Evolutionary conservation across 2,888 invertebrate species (phyloP).

Genomic region (Drosophila longiperda): DNA sequence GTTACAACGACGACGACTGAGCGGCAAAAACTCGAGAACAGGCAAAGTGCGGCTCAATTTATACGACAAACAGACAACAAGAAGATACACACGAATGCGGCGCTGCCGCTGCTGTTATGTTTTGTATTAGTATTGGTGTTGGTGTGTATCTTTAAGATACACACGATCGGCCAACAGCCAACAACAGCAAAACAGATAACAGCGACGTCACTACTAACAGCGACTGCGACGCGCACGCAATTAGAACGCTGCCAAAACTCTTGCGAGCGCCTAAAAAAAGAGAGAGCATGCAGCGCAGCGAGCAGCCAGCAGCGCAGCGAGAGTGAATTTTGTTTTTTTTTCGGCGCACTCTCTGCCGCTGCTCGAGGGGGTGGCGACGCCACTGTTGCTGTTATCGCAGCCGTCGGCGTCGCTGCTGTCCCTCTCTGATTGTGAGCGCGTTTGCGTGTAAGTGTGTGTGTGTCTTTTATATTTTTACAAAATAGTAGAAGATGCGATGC

Average conservation of each 20-base stretch:
- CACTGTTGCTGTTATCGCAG: conserved; percentile 59
- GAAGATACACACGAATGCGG: conserved; percentile 68
- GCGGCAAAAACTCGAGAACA: conserved; percentile 81
- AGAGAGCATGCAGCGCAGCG: conserved; percentile 42
- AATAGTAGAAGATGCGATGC: conserved; percentile 50
- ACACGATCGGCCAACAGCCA: conserved; percentile 61
- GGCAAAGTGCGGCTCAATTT: conserved; percentile 81
- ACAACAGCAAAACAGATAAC: conserved; percentile 54
- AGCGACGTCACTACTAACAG: conserved; percentile 41
- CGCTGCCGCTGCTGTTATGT: conserved; percentile 31
- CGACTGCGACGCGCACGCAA: conserved; percentile 69
- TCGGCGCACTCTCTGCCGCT: conserved; percentile 43
- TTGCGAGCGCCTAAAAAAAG: conserved; percentile 39
- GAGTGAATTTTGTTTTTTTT: conserved; percentile 60
- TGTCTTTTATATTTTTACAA: conserved; percentile 63
- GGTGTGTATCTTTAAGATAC: conserved; percentile 69
- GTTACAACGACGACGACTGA: conserved; percentile 77
- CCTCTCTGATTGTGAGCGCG: background rate
- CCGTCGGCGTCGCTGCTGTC: conserved; percentile 40
- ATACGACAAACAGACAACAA: conserved; percentile 77
- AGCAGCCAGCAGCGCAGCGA: conserved; percentile 56
- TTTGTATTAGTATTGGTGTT: conserved; percentile 25
- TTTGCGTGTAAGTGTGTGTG: background rate
- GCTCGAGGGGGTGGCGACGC: conserved; percentile 57
- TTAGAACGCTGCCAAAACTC: conserved; percentile 59